Evolutionary conservation across 2,113 vertebrate genomes (phyloP).

Genomic region (Ginglymostoma cirratum): DNA sequence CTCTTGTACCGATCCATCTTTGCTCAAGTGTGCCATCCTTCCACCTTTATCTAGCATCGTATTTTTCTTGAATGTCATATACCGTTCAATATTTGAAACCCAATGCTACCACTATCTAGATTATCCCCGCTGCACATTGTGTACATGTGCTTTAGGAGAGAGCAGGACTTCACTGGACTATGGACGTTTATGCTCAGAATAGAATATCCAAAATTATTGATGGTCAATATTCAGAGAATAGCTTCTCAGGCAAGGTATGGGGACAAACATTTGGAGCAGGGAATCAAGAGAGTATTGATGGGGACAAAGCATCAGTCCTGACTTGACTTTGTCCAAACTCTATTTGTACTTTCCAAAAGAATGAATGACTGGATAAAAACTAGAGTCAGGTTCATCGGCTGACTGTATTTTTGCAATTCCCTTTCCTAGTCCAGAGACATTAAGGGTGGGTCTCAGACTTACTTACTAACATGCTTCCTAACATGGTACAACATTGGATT

Average conservation of each 20-base stretch:
- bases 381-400: neutral
- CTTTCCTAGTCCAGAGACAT: neutral
- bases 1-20: too few relatives aligned
- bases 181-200: neutral
- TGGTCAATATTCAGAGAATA: neutral
- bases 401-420: constrained; percentile 1
- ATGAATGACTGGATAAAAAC: neutral
- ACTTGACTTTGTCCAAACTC: neutral
- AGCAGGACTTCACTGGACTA: neutral
- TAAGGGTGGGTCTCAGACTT: neutral
- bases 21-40: too few relatives aligned
- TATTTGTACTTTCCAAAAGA: neutral
- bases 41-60: too few relatives aligned
- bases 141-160: neutral
- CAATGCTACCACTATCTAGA: neutral
- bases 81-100: too few relatives aligned
- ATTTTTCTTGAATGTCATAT: too few relatives aligned
- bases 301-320: neutral
- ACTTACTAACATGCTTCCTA: neutral
- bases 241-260: neutral
- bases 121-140: neutral
- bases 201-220: neutral
- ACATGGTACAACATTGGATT: neutral
- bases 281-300: neutral
- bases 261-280: neutral